Conservation (phyloP, 2,888 invertebrate genomes). For the Balanococcus diminutus region DNA sequence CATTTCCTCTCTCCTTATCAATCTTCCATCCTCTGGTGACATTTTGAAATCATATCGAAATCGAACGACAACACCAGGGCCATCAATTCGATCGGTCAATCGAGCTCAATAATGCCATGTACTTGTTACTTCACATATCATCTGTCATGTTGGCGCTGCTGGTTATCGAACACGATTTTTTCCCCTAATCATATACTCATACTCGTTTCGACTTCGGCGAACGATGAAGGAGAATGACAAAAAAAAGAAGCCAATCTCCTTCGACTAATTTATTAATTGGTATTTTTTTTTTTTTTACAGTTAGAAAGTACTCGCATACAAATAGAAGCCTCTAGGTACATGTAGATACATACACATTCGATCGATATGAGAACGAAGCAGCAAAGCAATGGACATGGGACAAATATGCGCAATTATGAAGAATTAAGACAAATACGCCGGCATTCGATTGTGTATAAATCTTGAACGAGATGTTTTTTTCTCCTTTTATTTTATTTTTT, state of each 20-base stretch:
- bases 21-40: background rate
- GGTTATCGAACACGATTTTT: background rate
- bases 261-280: background rate
- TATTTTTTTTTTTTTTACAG: background rate
- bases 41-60: background rate
- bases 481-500: background rate
- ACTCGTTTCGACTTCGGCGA: background rate
- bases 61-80: background rate
- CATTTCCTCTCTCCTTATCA: no score
- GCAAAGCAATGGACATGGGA: no score
- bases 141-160: background rate
- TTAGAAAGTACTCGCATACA: background rate
- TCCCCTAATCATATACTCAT: background rate
- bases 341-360: background rate
- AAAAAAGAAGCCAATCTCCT: background rate
- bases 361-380: background rate
- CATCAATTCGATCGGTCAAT: background rate
- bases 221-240: background rate
- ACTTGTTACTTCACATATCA: background rate
- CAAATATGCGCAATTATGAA: background rate
- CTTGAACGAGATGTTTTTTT: background rate
- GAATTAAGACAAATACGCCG: slow-evolving; percentile 26
- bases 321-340: no score
- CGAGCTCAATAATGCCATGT: background rate
- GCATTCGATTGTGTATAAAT: background rate